phyloP scores from a whole-genome alignment of 2,797 vertebrate genomes.

The Characodon lateralis region DNA sequence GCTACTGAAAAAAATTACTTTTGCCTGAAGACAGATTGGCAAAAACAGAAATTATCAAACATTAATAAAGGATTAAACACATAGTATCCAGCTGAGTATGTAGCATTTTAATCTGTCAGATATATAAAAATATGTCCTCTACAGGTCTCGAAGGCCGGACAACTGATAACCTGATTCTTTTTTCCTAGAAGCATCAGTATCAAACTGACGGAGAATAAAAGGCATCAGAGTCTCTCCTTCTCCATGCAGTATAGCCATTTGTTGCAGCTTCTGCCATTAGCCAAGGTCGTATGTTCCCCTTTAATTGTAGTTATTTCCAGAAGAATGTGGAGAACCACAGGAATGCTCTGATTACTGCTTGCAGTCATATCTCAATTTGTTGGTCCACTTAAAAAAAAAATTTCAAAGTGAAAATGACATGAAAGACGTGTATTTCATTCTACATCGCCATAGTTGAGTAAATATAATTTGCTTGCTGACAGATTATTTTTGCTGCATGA shows the following conservation, averaged over 20 bases:
- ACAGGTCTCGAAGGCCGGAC: background rate
- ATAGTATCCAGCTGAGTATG: background rate
- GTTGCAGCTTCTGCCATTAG: conserved; percentile 32
- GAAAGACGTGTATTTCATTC: background rate
- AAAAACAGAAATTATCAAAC: background rate
- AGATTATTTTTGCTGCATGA: conserved; percentile 11
- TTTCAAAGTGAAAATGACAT: conserved; percentile 2
- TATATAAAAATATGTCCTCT: background rate
- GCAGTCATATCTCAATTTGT: conserved; percentile 54
- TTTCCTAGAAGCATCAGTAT: background rate
- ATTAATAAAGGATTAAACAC: background rate
- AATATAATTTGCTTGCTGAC: conserved; percentile 11
- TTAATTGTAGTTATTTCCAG: conserved; percentile 48
- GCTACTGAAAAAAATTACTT: background rate
- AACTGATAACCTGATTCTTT: background rate
- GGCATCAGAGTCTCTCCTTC: background rate
- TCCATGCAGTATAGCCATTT: background rate
- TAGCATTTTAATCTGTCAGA: too few species aligned
- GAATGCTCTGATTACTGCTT: conserved; percentile 43
- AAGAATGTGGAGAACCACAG: conserved; percentile 51
- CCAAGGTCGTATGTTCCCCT: conserved; percentile 41
- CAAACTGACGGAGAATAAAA: background rate
- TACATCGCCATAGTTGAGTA: conserved; percentile 13
- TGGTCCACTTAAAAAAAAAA: conserved; percentile 27
- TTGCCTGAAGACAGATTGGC: background rate